Percentiles rank a stretch among this genome's conserved stretches.
phyloP scores from a whole-genome alignment of 2,797 vertebrate genomes.

The Gallinago nigripennis region DNA sequence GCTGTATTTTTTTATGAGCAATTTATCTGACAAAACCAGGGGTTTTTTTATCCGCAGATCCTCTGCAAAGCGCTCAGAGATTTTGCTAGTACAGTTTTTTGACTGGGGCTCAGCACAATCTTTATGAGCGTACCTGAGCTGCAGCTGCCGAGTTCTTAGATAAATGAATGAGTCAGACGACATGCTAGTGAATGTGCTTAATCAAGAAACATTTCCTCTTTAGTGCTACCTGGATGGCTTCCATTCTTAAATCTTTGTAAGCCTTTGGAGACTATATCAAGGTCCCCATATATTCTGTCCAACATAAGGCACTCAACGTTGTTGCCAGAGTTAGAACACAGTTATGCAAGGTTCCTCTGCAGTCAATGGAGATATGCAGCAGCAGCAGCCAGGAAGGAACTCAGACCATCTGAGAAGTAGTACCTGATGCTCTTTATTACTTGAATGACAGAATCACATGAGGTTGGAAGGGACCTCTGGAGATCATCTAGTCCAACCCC shows the following conservation, averaged over 20 bases:
- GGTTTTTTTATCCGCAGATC: background rate
- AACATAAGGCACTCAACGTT: background rate
- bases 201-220: conserved; percentile 1
- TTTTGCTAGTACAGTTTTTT: background rate
- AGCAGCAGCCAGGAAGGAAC: background rate
- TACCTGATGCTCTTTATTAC: background rate
- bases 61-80: background rate
- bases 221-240: background rate
- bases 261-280: background rate
- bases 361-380: background rate
- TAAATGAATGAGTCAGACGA: background rate
- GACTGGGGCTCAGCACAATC: background rate
- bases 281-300: background rate
- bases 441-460: no score
- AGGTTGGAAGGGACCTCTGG: no score
- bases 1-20: background rate
- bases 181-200: background rate
- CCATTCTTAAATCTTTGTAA: background rate
- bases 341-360: background rate
- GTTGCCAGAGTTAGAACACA: background rate
- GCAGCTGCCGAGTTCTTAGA: background rate
- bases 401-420: background rate
- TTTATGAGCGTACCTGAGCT: background rate
- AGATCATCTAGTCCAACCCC: no score
- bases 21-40: background rate